phyloP scores from a whole-genome alignment of 2,888 invertebrate genomes.

The Stegophylla sp. region DNA sequence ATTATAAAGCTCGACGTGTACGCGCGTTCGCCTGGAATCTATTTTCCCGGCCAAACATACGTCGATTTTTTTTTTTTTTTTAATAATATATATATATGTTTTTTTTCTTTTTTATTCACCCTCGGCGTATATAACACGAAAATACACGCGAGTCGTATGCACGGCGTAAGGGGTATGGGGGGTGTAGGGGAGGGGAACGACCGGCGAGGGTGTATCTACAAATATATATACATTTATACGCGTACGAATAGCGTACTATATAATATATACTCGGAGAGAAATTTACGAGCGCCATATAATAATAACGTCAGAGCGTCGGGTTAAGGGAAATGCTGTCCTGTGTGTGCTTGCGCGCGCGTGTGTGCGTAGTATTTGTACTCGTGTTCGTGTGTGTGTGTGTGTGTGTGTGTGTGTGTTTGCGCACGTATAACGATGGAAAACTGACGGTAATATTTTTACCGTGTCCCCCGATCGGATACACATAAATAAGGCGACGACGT shows the following conservation, averaged over 20 bases:
- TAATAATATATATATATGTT: not conserved
- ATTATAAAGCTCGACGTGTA: no score
- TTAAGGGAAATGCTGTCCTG: slow-evolving; percentile 18
- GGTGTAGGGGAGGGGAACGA: not conserved
- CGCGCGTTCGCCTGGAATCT: no score
- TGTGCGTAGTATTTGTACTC: no score
- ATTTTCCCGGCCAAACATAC: not conserved
- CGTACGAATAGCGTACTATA: not conserved
- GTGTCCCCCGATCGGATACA: slow-evolving; percentile 38
- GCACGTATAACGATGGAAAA: slow-evolving; percentile 31
- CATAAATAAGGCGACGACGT: slow-evolving; percentile 51
- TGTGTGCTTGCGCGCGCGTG: not conserved
- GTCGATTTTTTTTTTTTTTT: not conserved
- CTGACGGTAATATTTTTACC: slow-evolving; percentile 48
- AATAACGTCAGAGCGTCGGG: slow-evolving; percentile 30
- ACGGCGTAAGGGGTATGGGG: not conserved
- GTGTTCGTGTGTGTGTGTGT: not conserved
- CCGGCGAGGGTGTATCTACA: no score
- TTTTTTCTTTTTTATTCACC: not conserved
- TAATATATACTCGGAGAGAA: not conserved
- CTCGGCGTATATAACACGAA: not conserved
- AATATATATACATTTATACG: no score
- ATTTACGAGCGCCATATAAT: slow-evolving; percentile 47
- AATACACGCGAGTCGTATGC: no score
- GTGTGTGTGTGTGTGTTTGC: not conserved